Conservation (phyloP, 2,888 invertebrate genomes). For the Noctua janthe region DNA sequence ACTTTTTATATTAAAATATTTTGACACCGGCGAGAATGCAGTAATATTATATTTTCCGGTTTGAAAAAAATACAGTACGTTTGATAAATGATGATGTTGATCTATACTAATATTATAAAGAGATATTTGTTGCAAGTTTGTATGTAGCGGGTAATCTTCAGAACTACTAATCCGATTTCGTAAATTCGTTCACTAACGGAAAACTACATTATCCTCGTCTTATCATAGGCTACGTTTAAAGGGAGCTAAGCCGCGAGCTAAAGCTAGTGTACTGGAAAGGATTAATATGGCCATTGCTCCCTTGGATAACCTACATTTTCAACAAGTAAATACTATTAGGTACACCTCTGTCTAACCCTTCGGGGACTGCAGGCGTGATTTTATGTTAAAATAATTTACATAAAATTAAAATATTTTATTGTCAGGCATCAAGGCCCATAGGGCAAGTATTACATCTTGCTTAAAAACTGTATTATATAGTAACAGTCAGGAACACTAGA, state of each 20-base stretch:
- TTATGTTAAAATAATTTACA: neutral
- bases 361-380: too few species aligned
- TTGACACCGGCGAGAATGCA: constrained; percentile 45
- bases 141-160: neutral
- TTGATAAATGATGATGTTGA: neutral
- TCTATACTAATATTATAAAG: neutral
- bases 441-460: too few species aligned
- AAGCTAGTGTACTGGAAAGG: neutral
- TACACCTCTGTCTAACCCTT: too few species aligned
- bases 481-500: too few species aligned
- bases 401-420: too few species aligned
- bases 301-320: neutral
- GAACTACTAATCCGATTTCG: neutral
- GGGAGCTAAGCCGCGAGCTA: neutral
- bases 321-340: neutral
- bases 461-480: too few species aligned
- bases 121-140: neutral
- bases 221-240: neutral
- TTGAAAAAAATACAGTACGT: constrained; percentile 9
- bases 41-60: constrained; percentile 47
- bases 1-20: constrained; percentile 45
- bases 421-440: too few species aligned
- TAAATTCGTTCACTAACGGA: neutral
- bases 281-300: neutral
- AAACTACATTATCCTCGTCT: neutral